These are phyloP conservation scores for Epinephelus lanceolatus DNA, from an alignment of 2,113 vertebrate genomes.

Conservation along the genomic window DNA sequence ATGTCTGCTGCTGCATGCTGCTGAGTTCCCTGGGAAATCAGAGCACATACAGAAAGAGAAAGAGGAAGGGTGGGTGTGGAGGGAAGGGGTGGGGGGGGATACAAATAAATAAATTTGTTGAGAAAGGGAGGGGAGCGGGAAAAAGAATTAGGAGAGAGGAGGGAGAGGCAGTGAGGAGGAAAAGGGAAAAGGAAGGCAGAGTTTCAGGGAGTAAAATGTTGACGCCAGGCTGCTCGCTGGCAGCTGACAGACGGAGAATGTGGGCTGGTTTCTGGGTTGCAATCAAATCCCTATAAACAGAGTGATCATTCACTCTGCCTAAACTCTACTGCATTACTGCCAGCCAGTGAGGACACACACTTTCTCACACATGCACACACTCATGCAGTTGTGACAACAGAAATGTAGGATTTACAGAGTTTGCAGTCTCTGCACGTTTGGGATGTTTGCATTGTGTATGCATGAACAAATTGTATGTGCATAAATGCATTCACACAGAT, in stretches of 20 bases:
- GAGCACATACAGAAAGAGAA: constrained; percentile 47
- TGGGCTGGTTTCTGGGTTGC: constrained; percentile 72
- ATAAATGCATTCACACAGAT: constrained; percentile 31
- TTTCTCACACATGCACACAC: constrained; percentile 32
- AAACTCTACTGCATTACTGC: constrained; percentile 65
- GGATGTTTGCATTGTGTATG: constrained; percentile 27
- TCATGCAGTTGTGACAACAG: constrained; percentile 41
- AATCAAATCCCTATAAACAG: constrained; percentile 83
- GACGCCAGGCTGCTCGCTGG: constrained; percentile 70
- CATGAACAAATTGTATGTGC: constrained; percentile 38
- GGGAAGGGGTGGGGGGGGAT: background rate
- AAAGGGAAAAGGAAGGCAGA: constrained; percentile 53
- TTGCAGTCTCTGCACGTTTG: constrained; percentile 21
- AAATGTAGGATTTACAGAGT: constrained; percentile 34
- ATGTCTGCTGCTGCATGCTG: constrained; percentile 49
- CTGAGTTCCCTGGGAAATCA: constrained; percentile 80
- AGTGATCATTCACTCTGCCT: constrained; percentile 81
- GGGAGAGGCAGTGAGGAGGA: constrained; percentile 41
- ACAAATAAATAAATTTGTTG: constrained; percentile 61
- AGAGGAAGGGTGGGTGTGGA: background rate
- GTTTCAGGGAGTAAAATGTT: constrained; percentile 71
- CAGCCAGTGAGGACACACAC: constrained; percentile 57
- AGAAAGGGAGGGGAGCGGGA: constrained; percentile 58
- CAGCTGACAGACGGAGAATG: constrained; percentile 71
- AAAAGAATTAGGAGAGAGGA: constrained; percentile 57